Base-by-base conservation (phyloP, 2,888 invertebrate species). In the Subacronicta megacephala region DNA sequence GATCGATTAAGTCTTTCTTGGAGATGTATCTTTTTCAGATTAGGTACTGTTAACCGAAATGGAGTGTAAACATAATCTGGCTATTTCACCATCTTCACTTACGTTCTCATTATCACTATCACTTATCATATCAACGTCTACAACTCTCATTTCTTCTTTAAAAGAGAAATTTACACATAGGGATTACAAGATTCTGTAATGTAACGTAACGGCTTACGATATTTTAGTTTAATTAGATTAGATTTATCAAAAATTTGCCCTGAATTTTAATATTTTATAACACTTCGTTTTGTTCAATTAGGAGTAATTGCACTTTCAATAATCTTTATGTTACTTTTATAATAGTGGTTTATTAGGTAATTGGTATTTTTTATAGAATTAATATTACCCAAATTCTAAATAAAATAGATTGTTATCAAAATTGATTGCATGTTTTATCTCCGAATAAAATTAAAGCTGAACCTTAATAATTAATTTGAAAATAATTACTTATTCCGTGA, bases 201-300 rank as follows among this genome's bases (percentile, higher is more conserved):
- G 46, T 47, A 45, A 52, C 35, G 20, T 40, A 15, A 56, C 2
- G 65, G 72, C 76, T 72, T 70, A 55, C 66, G 53, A 62, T 29
- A 49, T 49, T 47, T 47, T 76, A 72, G 74, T n/a, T n/a, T n/a
- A 55, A 26, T 43, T 71, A 76, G 75, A 58, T 45, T 51, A 59
- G 38, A 37, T 51, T 46, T 49, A 38, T 49, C 56, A 5, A 52
- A 55, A 56, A 42, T 55, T 75, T 61, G 38, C 5, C 37, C 29
- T 46, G 17, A 44, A 26, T 13, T 46, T n/a, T 54, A 13, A 46
- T 55, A 35, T 57, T 65, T 75, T 52, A n/a, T 42, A 46, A 56
- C 56, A 63, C 55, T 16, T 58, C 41, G 43, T 18, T 70, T 51
- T 38, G n/a, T 52, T 43, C 16, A 38, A 54, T 36, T 70, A 67